Conservation (phyloP, 2,888 invertebrate species). For the Brachyptera putata region DNA sequence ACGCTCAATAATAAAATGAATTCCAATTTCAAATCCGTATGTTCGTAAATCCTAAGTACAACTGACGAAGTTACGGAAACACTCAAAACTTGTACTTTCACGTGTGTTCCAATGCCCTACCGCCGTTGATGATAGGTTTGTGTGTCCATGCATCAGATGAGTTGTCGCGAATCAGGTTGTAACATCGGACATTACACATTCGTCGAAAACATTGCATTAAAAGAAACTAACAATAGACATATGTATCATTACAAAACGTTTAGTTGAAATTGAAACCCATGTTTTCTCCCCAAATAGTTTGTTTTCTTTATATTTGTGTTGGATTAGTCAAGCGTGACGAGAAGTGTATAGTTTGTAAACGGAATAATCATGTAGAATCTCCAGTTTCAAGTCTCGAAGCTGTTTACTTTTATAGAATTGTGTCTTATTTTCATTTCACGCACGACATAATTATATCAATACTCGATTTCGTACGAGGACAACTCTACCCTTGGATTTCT, state of each 20-base stretch:
- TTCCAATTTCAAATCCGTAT: too few species aligned
- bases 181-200: background rate
- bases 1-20: too few species aligned
- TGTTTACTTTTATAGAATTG: background rate
- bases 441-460: background rate
- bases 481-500: background rate
- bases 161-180: slow-evolving; percentile 13
- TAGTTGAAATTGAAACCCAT: slow-evolving; percentile 6
- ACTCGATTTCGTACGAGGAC: background rate
- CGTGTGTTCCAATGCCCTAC: background rate
- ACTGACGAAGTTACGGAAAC: too few species aligned
- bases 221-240: background rate
- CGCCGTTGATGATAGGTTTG: background rate
- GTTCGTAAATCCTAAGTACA: too few species aligned
- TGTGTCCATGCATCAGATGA: background rate
- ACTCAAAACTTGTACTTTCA: background rate
- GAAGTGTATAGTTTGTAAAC: too few species aligned
- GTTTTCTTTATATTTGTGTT: background rate
- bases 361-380: background rate
- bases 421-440: background rate
- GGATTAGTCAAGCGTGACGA: background rate
- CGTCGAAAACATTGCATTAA: background rate
- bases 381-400: background rate
- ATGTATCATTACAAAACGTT: background rate
- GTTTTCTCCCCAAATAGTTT: background rate